Base-by-base conservation (phyloP, 2,888 invertebrate genomes). In the Phytoseiulus persimilis region DNA sequence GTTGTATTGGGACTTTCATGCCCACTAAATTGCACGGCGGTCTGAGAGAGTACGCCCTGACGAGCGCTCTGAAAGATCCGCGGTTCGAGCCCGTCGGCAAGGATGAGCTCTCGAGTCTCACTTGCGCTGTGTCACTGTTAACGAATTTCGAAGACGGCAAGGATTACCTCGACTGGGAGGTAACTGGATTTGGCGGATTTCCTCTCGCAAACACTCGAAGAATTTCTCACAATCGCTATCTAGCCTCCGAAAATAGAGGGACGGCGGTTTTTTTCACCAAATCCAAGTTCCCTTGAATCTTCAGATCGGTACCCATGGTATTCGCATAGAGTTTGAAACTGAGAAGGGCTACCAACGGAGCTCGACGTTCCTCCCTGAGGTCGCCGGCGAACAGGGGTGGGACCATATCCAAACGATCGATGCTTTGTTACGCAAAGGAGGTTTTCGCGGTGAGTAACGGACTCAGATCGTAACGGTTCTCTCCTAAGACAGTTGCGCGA, bases 331-430 rank as follows among this genome's bases (percentile, higher is more conserved):
- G 94, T 99, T 99, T 93, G 94, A 95, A 91, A 98, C 96, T 93
- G 98, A 98, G 93, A 97, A 92, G 96, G 98, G 93, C 91, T 95
- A 96, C 92, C 97, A 97, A 93, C 95, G 97, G 92, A 98, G 98
- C 91, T 99, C 99, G 92, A 99, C 99, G 91, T 99, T 98, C 93
- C 94, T 99, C 93, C 99, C 99, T 90, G 97, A 99, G 94, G 98
- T 99, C 91, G 98, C 99, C 91, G 95, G 95, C 90, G 99, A 99
- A 93, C 99, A 99, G 95, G 99, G 98, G 92, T 99, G 99, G 99
- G 97, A 99, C 95, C 97, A 97, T 94, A 95, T 96, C 91, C 98
- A 99, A 94, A 99, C 99, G 33, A 98, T 99, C 92, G 99, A 99
- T 94, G 98, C 98, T 83, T 94, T 99, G 91, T 94, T 99, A 91